Conservation (phyloP, 2,888 invertebrate genomes). For the Zootermopsis nevadensis region DNA sequence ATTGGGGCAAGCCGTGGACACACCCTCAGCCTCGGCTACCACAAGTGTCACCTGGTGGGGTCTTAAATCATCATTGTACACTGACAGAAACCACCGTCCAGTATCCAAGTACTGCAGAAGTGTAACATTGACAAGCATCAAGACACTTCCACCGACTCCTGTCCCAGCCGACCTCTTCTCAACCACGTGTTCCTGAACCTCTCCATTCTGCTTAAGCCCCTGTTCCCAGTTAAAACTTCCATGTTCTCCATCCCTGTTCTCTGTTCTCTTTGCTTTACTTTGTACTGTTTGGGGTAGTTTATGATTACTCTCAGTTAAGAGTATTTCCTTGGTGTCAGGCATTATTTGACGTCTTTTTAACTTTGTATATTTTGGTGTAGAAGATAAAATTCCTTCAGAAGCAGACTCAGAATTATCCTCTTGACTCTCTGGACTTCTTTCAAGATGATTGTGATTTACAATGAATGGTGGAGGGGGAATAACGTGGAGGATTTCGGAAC, state of each 20-base stretch:
- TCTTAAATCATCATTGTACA: slow-evolving; percentile 92
- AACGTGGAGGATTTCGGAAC: slow-evolving; percentile 48
- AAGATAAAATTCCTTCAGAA: slow-evolving; percentile 31
- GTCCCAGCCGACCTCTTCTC: slow-evolving; percentile 45
- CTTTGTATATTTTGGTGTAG: not conserved
- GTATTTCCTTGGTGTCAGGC: not conserved
- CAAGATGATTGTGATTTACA: slow-evolving; percentile 53
- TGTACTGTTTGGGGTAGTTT: not conserved
- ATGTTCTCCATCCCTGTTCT: not conserved
- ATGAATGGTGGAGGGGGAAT: slow-evolving; percentile 53
- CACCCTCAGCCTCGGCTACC: slow-evolving; percentile 89
- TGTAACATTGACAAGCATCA: slow-evolving; percentile 84
- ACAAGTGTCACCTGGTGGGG: slow-evolving; percentile 87
- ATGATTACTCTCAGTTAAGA: not conserved
- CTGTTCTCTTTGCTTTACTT: not conserved
- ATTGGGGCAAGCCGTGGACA: slow-evolving; percentile 91
- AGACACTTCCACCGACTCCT: slow-evolving; percentile 48
- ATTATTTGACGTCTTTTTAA: not conserved
- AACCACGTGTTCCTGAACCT: slow-evolving; percentile 32
- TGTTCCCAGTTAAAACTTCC: not conserved
- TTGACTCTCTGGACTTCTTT: slow-evolving; percentile 45
- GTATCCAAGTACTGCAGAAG: slow-evolving; percentile 89
- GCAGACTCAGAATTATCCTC: slow-evolving; percentile 42
- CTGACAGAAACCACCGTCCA: slow-evolving; percentile 92
- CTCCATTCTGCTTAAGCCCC: not conserved